phyloP scores from a whole-genome alignment of 2,113 vertebrate species.

The Spheniscus mendiculus region DNA sequence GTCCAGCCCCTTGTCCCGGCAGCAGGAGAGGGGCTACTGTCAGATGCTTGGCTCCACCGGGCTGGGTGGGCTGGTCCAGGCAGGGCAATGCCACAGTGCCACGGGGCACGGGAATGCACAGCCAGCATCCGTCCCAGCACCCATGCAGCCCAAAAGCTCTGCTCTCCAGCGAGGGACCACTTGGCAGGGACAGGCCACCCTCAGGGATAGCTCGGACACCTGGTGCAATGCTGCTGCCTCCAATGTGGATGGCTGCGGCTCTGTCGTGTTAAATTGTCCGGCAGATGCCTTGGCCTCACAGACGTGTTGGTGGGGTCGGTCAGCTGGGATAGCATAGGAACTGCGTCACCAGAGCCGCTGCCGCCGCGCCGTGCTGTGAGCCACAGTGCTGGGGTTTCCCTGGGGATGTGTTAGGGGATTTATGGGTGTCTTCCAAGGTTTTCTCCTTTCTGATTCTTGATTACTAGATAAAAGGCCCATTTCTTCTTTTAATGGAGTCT shows the following conservation, averaged over 20 bases:
- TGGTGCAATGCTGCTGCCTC: not conserved
- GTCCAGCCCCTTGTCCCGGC: not conserved
- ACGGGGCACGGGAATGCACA: rapidly evolving
- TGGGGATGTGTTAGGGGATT: not conserved
- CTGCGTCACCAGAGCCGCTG: rapidly evolving
- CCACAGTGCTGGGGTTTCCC: not conserved
- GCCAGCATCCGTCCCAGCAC: not conserved
- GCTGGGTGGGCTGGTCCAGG: not conserved
- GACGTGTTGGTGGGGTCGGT: not conserved
- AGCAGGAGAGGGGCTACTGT: not conserved
- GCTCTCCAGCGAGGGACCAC: rapidly evolving
- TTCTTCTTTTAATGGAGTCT: slow-evolving; percentile 21
- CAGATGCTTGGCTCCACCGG: rapidly evolving
- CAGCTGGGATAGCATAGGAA: not conserved
- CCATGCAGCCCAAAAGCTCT: not conserved
- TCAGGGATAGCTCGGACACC: not conserved
- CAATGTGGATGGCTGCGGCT: rapidly evolving
- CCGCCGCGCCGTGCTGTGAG: rapidly evolving
- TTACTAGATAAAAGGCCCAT: slow-evolving; percentile 20
- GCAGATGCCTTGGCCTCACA: not conserved
- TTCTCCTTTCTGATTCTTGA: not conserved
- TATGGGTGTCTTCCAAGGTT: not conserved
- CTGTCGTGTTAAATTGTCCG: rapidly evolving
- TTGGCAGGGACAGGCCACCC: not conserved
- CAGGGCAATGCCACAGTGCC: not conserved